phyloP scores from a whole-genome alignment of 1,140 invertebrate genomes.

The Diachasmimorpha longicaudata region DNA sequence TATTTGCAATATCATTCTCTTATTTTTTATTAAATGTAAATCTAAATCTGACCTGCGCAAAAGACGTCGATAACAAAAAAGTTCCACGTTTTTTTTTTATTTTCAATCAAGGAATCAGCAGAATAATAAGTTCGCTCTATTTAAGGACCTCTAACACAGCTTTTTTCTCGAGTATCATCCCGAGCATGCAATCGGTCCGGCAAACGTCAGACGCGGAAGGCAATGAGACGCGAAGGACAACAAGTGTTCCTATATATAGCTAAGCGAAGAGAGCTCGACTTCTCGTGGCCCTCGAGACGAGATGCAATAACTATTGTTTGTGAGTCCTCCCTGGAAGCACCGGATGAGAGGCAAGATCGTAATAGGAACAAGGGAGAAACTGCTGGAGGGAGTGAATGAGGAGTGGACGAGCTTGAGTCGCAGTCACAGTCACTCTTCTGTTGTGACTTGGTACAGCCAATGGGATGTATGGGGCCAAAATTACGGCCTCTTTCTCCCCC shows the following conservation, averaged over 20 bases:
- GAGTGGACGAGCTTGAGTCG: background rate
- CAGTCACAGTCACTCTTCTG: too few relatives aligned
- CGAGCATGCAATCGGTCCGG: background rate
- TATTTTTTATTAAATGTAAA: too few relatives aligned
- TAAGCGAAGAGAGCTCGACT: background rate
- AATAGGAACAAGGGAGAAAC: background rate
- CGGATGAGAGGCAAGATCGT: background rate
- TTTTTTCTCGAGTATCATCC: too few relatives aligned
- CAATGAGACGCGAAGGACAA: background rate
- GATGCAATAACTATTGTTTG: constrained; percentile 10
- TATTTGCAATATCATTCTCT: too few relatives aligned
- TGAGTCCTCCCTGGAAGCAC: background rate
- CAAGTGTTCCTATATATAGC: background rate
- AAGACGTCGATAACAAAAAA: too few relatives aligned
- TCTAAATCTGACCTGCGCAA: too few relatives aligned
- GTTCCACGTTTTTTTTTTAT: too few relatives aligned
- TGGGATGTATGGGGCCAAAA: background rate
- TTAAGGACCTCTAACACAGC: too few relatives aligned
- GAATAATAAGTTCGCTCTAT: too few relatives aligned
- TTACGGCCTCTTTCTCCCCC: background rate
- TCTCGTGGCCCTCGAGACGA: background rate
- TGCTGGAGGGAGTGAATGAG: background rate
- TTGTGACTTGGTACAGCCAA: background rate
- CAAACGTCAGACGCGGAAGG: background rate
- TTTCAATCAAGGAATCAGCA: too few relatives aligned